Conservation (phyloP, 2,113 vertebrate genomes). For the Chloroceryle aenea region DNA sequence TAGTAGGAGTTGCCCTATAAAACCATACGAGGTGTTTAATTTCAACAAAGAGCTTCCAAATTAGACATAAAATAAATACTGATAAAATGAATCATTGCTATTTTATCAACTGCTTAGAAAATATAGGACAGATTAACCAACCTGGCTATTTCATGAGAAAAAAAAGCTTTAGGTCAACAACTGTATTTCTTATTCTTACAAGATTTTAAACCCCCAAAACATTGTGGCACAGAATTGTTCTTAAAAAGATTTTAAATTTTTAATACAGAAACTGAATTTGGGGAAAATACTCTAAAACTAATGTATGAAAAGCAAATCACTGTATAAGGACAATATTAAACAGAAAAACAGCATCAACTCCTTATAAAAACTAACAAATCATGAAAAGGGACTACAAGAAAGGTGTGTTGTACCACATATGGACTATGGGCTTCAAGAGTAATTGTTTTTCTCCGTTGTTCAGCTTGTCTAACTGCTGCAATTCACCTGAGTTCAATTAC, state of each 20-base stretch:
- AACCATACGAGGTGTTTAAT: neutral
- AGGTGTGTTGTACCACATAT: rapidly evolving
- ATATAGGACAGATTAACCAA: neutral
- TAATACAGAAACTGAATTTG: neutral
- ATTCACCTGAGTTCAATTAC: neutral
- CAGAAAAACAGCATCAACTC: neutral
- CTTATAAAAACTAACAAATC: neutral
- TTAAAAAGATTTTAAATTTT: neutral
- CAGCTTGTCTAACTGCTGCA: neutral
- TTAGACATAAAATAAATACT: neutral
- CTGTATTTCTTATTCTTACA: neutral
- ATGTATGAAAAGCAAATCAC: neutral
- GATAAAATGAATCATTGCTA: neutral
- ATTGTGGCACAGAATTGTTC: neutral
- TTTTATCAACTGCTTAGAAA: neutral
- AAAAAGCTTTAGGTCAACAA: neutral
- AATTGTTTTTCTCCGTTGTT: neutral
- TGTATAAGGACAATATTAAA: neutral
- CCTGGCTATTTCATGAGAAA: neutral
- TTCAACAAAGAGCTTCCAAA: neutral
- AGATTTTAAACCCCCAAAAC: neutral
- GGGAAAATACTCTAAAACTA: neutral
- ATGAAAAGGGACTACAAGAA: rapidly evolving
- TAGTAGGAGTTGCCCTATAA: neutral
- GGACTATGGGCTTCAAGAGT: neutral